Evolutionary conservation across 2,797 vertebrate genomes (phyloP), one percentile per base, ranked within the genome.

Genomic region (Rhabdomys pumilio): DNA sequence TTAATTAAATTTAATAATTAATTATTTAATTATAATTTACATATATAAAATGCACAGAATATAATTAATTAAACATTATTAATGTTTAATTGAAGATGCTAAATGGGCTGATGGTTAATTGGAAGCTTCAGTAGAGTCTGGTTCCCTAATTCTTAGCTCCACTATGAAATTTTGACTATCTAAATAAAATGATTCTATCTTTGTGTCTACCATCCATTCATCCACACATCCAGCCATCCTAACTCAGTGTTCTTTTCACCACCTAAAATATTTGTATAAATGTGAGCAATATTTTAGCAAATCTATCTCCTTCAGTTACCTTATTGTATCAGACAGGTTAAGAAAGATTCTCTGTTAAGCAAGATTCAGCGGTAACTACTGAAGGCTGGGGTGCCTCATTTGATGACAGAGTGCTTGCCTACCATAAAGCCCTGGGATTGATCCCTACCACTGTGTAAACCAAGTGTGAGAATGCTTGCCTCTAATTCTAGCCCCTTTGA

Each of bases 71-170:
- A 67, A 34, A 34, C 65, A n/a, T 67, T 67, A 67, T 67, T n/a
- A 69, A 69, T 79, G 22, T 65, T 85, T 65, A 67, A 29, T 44
- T 89, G 63, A 53, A 92, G 41, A 95, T 59, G 26, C 47, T 50
- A 94, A 83, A 91, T 85, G 75, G 84, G 47, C 20, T 26, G n/a
- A 81, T 97, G n/a, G 15, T 69, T 89, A 89, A 61, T 44, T 86
- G 61, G 61, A 80, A 26, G n/a, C 57, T 59, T 87, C 19, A 59
- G 34, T 75, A 88, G 84, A 73, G 2, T 7, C n/a, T 63, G 11
- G 55, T 3, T 93, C 63, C 41, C 15, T 65, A 57, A 86, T 9
- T 87, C 44, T 17, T 77, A 91, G 17, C 91, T 89, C 47, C 67
- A 5, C 50, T 26, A 44, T 79, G 34, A 17, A 81, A 57, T 55